Percentiles rank a stretch among this genome's conserved stretches.
phyloP scores from a whole-genome alignment of 2,797 vertebrate species.

The Pipistrellus pipistrellus region DNA sequence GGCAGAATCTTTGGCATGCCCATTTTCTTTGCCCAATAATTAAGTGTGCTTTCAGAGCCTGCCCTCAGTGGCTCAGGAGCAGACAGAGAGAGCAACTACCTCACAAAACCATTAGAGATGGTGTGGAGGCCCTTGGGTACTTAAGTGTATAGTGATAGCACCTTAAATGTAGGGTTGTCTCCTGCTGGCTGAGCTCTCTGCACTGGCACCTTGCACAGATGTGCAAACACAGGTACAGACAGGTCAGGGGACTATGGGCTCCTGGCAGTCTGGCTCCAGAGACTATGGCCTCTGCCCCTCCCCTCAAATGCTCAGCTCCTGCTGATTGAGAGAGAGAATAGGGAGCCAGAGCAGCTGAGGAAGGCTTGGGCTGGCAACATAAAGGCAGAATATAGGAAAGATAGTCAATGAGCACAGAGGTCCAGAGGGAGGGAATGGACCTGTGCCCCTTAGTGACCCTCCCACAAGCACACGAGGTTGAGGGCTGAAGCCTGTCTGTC shows the following conservation, averaged over 20 bases:
- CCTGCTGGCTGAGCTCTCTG: background rate
- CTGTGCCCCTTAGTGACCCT: background rate
- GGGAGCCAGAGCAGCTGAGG: fast-evolving
- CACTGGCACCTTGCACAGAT: background rate
- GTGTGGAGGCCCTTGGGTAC: too few relatives aligned
- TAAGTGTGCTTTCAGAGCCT: background rate
- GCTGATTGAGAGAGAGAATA: background rate
- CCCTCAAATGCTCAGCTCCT: background rate
- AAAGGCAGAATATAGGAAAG: background rate
- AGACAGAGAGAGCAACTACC: background rate
- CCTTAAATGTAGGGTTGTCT: background rate
- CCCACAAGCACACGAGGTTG: too few relatives aligned
- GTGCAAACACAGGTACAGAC: background rate
- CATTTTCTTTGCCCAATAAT: background rate
- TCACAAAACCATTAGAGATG: background rate
- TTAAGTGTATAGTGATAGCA: background rate
- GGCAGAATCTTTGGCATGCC: background rate
- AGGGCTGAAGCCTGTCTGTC: background rate
- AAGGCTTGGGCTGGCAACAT: background rate
- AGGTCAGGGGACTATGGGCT: background rate
- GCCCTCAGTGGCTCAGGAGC: background rate
- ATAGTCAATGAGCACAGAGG: background rate
- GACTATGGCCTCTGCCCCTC: background rate
- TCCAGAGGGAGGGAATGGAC: background rate
- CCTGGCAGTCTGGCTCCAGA: background rate